phyloP scores from a whole-genome alignment of 2,113 vertebrate genomes.

The Hymenochirus boettgeri region DNA sequence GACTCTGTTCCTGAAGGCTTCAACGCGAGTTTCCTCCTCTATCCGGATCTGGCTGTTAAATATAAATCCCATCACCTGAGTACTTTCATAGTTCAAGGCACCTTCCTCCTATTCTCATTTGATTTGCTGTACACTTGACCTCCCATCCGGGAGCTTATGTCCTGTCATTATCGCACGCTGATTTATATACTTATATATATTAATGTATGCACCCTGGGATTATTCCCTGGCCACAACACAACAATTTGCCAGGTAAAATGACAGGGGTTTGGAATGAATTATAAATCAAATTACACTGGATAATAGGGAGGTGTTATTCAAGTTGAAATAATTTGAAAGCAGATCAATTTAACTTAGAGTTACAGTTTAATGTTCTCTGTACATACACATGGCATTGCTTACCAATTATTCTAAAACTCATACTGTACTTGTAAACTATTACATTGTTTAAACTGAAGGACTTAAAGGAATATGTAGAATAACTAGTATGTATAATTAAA shows the following conservation, averaged over 20 bases:
- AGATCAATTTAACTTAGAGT: too few species aligned
- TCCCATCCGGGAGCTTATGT: slow-evolving; percentile 15
- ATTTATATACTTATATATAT: slow-evolving; percentile 23
- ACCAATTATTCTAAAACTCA: too few species aligned
- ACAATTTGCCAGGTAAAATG: slow-evolving; percentile 6
- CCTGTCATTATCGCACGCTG: not conserved
- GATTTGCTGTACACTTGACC: not conserved
- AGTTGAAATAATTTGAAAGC: too few species aligned
- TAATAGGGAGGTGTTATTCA: too few species aligned
- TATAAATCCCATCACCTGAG: slow-evolving; percentile 10
- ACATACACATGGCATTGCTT: too few species aligned
- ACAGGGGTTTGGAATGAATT: not conserved
- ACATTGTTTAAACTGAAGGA: too few species aligned
- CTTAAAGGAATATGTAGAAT: too few species aligned
- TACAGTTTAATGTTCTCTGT: too few species aligned
- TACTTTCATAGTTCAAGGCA: not conserved
- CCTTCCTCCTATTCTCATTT: not conserved
- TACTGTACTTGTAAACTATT: too few species aligned
- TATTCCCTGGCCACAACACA: slow-evolving; percentile 6
- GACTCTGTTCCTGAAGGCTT: not conserved
- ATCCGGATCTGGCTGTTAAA: slow-evolving; percentile 23
- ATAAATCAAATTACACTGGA: slow-evolving; percentile 17
- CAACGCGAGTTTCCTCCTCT: slow-evolving; percentile 1
- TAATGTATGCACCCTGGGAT: slow-evolving; percentile 15
- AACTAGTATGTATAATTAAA: too few species aligned